These are phyloP conservation scores for Scomberomorus guttatus DNA, from an alignment of 2,797 vertebrate genomes.

Conservation along the genomic window DNA sequence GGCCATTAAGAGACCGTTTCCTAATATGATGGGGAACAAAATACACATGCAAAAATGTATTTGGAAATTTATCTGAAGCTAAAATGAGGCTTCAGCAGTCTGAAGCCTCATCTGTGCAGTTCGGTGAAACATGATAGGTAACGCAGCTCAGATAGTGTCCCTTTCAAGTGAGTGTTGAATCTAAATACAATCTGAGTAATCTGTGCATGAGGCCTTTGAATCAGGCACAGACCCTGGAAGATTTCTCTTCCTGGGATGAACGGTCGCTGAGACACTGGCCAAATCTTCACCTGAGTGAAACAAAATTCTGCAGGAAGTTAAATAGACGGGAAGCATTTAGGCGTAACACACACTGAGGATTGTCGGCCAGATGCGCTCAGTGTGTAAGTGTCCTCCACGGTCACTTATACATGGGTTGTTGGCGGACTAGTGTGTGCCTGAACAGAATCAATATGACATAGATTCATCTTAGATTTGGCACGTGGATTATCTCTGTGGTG, in stretches of 20 bases:
- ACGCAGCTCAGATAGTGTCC: not conserved
- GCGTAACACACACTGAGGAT: slow-evolving; percentile 37
- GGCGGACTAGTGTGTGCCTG: slow-evolving; percentile 33
- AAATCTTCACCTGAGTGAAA: slow-evolving; percentile 38
- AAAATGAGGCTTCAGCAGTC: too few species aligned
- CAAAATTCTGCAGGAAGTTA: slow-evolving; percentile 37
- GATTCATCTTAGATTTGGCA: slow-evolving; percentile 68
- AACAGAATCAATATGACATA: slow-evolving; percentile 67
- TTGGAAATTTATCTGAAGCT: not conserved
- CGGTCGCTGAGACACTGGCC: slow-evolving; percentile 9
- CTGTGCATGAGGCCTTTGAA: slow-evolving; percentile 13
- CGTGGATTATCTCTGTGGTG: slow-evolving; percentile 55
- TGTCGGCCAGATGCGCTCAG: slow-evolving; percentile 47
- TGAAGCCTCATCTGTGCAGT: not conserved
- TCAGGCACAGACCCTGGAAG: not conserved
- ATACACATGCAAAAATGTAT: not conserved
- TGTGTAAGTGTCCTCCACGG: slow-evolving; percentile 58
- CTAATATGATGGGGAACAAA: too few species aligned
- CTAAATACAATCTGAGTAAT: not conserved
- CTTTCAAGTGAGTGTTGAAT: not conserved
- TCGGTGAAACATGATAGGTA: not conserved
- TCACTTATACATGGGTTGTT: slow-evolving; percentile 67
- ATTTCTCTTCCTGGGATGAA: not conserved
- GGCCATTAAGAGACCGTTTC: too few species aligned
- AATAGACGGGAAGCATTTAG: slow-evolving; percentile 53